Percentiles rank a stretch among this genome's conserved stretches.
phyloP scores from a whole-genome alignment of 2,113 vertebrate species.

The Megaceryle maxima region DNA sequence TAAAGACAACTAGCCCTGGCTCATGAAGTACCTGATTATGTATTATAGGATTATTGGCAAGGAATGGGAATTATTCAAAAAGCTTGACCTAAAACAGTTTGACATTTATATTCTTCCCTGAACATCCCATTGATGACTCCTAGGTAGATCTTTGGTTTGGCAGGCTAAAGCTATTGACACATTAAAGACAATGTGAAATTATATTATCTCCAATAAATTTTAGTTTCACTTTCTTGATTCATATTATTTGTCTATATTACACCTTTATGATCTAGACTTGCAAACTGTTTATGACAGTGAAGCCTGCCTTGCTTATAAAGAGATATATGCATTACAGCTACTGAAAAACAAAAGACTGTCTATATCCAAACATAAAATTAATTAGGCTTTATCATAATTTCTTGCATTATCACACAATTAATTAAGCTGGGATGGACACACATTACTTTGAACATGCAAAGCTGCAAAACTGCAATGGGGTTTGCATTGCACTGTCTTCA shows the following conservation, averaged over 20 bases:
- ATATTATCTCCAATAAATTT: not conserved
- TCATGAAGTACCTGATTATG: not conserved
- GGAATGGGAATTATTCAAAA: not conserved
- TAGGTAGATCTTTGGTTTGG: not conserved
- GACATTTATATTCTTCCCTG: not conserved
- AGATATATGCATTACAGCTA: not conserved
- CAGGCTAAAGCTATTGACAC: not conserved
- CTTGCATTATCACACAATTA: not conserved
- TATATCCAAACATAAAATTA: not conserved
- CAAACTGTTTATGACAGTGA: not conserved
- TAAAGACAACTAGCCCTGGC: not conserved
- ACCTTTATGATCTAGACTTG: not conserved
- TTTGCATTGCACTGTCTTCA: not conserved
- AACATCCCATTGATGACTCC: not conserved
- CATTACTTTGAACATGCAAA: not conserved
- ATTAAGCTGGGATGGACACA: not conserved
- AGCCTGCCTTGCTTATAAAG: not conserved
- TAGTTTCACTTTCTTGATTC: not conserved
- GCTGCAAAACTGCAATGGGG: not conserved
- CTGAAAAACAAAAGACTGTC: not conserved
- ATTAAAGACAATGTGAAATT: not conserved
- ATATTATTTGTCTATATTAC: not conserved
- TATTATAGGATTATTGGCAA: not conserved
- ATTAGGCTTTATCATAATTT: not conserved
- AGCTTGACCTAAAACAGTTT: not conserved